Base-by-base conservation (phyloP, 2,888 invertebrate genomes). In the Limnephilus marmoratus region DNA sequence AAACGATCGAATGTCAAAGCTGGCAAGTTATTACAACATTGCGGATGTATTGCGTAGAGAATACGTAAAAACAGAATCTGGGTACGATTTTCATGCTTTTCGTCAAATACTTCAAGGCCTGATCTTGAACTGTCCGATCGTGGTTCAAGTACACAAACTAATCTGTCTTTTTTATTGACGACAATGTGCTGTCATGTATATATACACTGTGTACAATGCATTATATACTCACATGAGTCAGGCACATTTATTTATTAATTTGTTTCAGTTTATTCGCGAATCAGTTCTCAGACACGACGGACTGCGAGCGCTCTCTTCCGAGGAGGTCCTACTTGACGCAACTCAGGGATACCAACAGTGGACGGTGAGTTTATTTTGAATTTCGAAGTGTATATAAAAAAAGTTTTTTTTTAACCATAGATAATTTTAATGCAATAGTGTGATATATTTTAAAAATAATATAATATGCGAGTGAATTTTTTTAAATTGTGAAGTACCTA, bases 211-310 rank as follows among this genome's bases (percentile, higher is more conserved):
- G 68, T 68, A 24, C 68, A 68, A 68, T 68, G 24, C 45, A 45
- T 49, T 86, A 45, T n/a, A 49, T 31, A 31, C 37, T 15, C 15
- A 68, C 31, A 88, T 90, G 90, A 90, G 49, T 90, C 82, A 90
- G 82, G 2, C 9, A 83, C 15, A 11, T 91, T 85, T 68, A 68
- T 24, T 90, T 85, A 81, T 93, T 49, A 49, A 49, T 49, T 91
- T n/a, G 15, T 94, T 94, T 34, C 94, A 96, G 96, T 93, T 94
- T 96, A 93, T 96, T 96, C 93, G 95, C 95, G 49, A 95, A 95
- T 94, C 95, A 95, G 12, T 95, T 95, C 93, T 96, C 95, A 86
- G 96, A 95, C 94, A 95, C 95, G 94, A 96, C 95, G 93, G 97
- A 95, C 94, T 96, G 95, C 94, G 96, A 95, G 94, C 95, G 94